phyloP scores from a whole-genome alignment of 2,113 vertebrate species.

The Coptodon rendalli region DNA sequence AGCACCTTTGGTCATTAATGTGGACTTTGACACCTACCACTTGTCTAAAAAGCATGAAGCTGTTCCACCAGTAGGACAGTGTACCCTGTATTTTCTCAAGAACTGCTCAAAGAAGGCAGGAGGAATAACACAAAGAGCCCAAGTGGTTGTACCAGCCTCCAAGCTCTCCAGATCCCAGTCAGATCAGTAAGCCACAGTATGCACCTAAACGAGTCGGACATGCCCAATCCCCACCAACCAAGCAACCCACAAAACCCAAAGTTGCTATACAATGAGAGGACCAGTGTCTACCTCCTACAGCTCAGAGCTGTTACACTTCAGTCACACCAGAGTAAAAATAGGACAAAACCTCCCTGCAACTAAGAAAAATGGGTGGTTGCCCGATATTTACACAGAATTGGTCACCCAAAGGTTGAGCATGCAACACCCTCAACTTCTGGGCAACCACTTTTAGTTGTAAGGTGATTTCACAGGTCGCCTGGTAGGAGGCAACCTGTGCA shows the following conservation, averaged over 20 bases:
- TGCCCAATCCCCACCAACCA: not conserved
- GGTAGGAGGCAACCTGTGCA: not conserved
- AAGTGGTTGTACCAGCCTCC: not conserved
- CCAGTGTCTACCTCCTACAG: not conserved
- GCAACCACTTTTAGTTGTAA: not conserved
- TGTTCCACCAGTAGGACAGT: not conserved
- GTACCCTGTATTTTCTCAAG: not conserved
- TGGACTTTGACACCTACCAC: not conserved
- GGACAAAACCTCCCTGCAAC: not conserved
- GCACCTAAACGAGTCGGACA: not conserved
- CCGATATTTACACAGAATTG: no score
- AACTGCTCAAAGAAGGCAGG: not conserved
- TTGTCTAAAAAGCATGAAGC: not conserved
- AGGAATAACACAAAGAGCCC: not conserved
- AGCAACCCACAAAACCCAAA: not conserved
- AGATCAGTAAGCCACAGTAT: not conserved
- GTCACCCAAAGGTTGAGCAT: not conserved
- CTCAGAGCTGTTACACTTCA: not conserved
- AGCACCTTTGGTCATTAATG: not conserved
- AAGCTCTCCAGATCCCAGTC: not conserved
- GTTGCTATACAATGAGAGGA: not conserved
- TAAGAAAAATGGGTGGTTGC: not conserved
- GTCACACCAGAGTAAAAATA: not conserved
- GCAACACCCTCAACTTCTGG: not conserved
- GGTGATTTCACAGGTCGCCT: not conserved